Conservation (phyloP, 2,113 vertebrate species). For the Phoenicopterus ruber region DNA sequence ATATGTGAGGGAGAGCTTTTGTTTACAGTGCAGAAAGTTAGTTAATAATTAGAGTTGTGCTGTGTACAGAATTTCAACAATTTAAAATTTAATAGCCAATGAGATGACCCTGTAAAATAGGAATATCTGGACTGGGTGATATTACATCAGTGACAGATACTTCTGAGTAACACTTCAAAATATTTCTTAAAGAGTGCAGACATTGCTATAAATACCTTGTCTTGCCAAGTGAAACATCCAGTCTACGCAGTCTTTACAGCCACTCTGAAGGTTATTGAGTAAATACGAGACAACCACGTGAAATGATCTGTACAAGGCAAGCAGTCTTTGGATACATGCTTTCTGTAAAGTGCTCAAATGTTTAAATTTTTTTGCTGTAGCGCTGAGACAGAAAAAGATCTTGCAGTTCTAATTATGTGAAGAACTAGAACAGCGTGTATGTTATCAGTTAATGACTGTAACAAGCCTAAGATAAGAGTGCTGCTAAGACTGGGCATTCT, state of each 20-base stretch:
- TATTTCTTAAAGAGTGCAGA: neutral
- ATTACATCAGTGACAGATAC: neutral
- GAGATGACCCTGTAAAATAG: neutral
- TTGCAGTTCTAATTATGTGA: neutral
- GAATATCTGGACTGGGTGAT: neutral
- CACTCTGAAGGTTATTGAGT: neutral
- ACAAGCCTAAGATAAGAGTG: neutral
- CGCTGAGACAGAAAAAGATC: neutral
- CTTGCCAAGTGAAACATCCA: neutral
- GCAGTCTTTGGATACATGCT: neutral
- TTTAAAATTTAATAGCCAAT: neutral
- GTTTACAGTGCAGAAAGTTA: neutral
- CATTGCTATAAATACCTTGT: neutral
- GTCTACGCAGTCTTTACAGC: neutral
- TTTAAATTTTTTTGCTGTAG: neutral
- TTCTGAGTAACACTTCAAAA: neutral
- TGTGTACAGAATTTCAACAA: neutral
- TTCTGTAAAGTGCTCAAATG: neutral
- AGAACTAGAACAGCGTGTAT: neutral
- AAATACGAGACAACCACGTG: neutral
- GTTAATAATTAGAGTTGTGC: neutral
- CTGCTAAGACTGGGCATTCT: neutral
- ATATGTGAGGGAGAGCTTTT: neutral
- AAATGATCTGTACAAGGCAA: neutral
- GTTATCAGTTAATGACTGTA: neutral